phyloP scores from a whole-genome alignment of 2,888 invertebrate species.

The Pseudanteris insignis region DNA sequence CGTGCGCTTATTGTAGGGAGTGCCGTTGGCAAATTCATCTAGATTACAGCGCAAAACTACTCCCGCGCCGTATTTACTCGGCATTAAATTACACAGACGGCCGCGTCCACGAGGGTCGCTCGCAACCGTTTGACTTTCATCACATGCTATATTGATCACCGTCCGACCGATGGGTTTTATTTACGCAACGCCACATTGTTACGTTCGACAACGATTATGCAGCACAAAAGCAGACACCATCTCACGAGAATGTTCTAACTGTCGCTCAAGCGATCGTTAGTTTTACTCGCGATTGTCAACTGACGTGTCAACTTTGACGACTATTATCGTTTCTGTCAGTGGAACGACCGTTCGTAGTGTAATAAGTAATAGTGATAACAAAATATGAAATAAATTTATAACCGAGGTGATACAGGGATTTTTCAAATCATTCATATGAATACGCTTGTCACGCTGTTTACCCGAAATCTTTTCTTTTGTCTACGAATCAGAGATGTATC shows the following conservation, averaged over 20 bases:
- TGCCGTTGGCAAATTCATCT: slow-evolving; percentile 59
- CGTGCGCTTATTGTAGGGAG: slow-evolving; percentile 45
- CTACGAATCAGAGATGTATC: slow-evolving; percentile 8
- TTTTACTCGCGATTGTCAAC: slow-evolving; percentile 6
- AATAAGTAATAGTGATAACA: too few species aligned
- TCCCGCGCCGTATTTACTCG: slow-evolving; percentile 59
- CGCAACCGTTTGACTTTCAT: slow-evolving; percentile 61
- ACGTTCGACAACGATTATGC: slow-evolving; percentile 47
- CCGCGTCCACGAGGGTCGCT: slow-evolving; percentile 53
- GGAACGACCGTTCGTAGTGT: too few species aligned
- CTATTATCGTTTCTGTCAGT: too few species aligned
- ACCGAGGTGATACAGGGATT: too few species aligned
- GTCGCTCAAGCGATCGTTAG: slow-evolving; percentile 6
- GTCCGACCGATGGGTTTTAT: slow-evolving; percentile 53
- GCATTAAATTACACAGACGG: slow-evolving; percentile 63
- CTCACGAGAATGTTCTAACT: slow-evolving; percentile 15
- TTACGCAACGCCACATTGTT: slow-evolving; percentile 56
- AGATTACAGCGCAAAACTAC: slow-evolving; percentile 58
- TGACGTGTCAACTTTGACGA: background rate
- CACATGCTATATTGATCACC: slow-evolving; percentile 63
- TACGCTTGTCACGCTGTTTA: too few species aligned
- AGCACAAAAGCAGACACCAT: slow-evolving; percentile 32
- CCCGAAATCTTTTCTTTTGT: background rate
- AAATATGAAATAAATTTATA: too few species aligned
- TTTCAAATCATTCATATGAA: too few species aligned